Base-by-base conservation (phyloP, 2,888 invertebrate species). In the Melinaea menophilus region DNA sequence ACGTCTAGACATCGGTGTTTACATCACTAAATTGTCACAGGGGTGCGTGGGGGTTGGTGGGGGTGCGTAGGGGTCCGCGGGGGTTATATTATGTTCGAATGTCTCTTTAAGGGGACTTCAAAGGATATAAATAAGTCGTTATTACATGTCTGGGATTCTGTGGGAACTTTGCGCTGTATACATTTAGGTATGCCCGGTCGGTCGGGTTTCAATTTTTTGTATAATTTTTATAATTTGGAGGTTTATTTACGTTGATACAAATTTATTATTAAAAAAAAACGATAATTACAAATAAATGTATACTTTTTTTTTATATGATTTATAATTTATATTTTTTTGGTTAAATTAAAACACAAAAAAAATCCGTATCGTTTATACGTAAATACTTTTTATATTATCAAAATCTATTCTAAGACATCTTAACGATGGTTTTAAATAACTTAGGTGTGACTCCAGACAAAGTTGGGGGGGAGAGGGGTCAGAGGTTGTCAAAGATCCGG, bases 1-100 rank as follows among this genome's bases (percentile, higher is more conserved):
- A 73, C 69, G 82, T 82, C 82, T 82, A 81, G 83, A 81, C 81
- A 78, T 75, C 74, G 76, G 72, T 79, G 80, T 79, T 82, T 81
- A 78, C 80, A 78, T 76, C 77, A 75, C 73, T 76, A 78, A 75
- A 77, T 79, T 79, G 80, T 79, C 80, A 76, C 75, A 69, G 68
- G 71, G 68, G 70, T 69, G 71, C 67, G 69, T 70, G 70, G 61
- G 54, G 57, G 61, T 5, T 45, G 45, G 7, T 9, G 45, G 45
- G 45, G 11, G 45, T 5, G 45, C 11, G 45, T 11, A 45, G 45
- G 71, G 68, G 69, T 70, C 22, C 22, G 71, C 64, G 54, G 57
- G 61, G 66, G 62, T 65, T 64, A 51, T 57, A 22, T 22, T 58
- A 63, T 60, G 41, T 62, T 62, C 59, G 37, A 62, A 63, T 67